These are phyloP conservation scores for Podargus strigoides DNA, from an alignment of 2,797 vertebrate genomes.

Conservation along the genomic window DNA sequence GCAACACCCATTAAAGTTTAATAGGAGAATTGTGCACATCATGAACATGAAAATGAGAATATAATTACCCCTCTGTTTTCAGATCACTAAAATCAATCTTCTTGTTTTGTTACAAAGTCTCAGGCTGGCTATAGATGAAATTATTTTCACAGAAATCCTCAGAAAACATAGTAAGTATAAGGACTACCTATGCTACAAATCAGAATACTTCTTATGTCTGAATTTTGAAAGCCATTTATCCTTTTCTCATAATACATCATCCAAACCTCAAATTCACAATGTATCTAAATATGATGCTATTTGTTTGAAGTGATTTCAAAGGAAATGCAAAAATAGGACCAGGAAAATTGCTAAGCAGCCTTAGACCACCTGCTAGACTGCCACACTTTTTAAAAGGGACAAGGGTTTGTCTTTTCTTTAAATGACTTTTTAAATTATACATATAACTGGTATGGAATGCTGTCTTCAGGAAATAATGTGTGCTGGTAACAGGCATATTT, in stretches of 20 bases:
- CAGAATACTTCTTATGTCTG: background rate
- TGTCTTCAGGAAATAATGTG: background rate
- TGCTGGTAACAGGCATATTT: background rate
- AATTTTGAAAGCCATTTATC: background rate
- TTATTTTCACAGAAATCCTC: background rate
- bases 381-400: background rate
- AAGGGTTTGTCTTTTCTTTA: background rate
- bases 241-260: background rate
- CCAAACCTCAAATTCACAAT: background rate
- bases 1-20: constrained; percentile 48
- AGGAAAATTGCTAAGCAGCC: background rate
- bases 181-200: background rate
- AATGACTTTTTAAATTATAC: background rate
- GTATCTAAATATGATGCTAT: background rate
- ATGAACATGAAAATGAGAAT: constrained; percentile 54
- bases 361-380: background rate
- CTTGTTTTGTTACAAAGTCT: constrained; percentile 23
- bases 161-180: background rate
- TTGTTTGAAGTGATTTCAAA: constrained; percentile 18
- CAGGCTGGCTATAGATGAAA: background rate
- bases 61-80: constrained; percentile 58
- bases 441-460: background rate
- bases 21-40: constrained; percentile 50
- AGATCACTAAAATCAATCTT: constrained; percentile 55
- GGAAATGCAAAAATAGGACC: constrained; percentile 4